These are phyloP conservation scores for Drosophila birchii DNA, from an alignment of 2,888 invertebrate genomes.

Conservation along the genomic window DNA sequence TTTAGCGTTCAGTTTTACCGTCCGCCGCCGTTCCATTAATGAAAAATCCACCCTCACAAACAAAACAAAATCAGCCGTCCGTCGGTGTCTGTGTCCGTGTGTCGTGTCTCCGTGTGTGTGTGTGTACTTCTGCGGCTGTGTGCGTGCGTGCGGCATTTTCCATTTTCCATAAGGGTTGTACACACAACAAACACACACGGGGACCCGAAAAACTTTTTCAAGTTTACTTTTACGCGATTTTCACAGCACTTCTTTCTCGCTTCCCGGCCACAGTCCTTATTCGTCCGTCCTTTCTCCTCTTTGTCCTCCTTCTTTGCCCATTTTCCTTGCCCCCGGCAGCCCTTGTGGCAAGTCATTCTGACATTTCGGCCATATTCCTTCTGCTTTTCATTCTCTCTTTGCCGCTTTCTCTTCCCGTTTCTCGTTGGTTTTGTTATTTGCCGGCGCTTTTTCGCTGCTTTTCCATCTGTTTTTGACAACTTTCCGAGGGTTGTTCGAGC, in stretches of 20 bases:
- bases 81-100: constrained; percentile 31
- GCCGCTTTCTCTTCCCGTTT: constrained; percentile 13
- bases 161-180: constrained; percentile 68
- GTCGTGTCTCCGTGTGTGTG: constrained; percentile 25
- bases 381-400: constrained; percentile 9
- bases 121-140: constrained; percentile 8
- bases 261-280: constrained; percentile 34
- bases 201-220: constrained; percentile 50
- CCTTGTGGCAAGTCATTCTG: constrained; percentile 41
- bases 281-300: neutral
- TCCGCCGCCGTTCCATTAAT: constrained; percentile 67
- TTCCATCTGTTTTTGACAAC: constrained; percentile 39
- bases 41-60: constrained; percentile 77
- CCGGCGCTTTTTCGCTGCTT: constrained; percentile 65
- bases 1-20: constrained; percentile 49
- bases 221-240: constrained; percentile 70
- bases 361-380: constrained; percentile 62
- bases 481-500: constrained; percentile 62
- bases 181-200: constrained; percentile 23
- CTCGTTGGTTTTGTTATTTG: constrained; percentile 41
- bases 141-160: constrained; percentile 49
- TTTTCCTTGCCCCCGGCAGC: constrained; percentile 12
- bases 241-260: constrained; percentile 40
- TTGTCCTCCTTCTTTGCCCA: neutral
- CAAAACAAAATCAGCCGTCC: constrained; percentile 64